Evolutionary conservation across 2,797 vertebrate genomes (phyloP).

Genomic region (Avahi laniger): DNA sequence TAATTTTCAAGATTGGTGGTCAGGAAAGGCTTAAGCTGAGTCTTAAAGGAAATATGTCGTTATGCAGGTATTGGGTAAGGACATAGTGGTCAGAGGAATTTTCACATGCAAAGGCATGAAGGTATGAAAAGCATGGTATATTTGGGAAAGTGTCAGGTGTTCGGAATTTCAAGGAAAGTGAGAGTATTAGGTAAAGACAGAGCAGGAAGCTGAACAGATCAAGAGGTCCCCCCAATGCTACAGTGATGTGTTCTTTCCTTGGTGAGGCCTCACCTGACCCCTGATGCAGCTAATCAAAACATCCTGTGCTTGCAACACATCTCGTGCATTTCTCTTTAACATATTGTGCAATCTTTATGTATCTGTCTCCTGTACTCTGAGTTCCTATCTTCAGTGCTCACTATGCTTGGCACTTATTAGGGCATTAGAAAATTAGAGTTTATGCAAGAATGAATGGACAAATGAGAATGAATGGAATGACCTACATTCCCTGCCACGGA

Average conservation of each 20-base stretch:
- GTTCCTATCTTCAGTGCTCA: neutral
- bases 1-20: neutral
- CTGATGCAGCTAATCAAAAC: neutral
- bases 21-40: neutral
- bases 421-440: slow-evolving; percentile 28
- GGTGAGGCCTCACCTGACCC: neutral
- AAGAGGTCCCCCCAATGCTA: neutral
- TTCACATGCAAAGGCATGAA: neutral
- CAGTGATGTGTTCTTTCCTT: neutral
- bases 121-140: too few species aligned
- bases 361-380: neutral
- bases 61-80: neutral
- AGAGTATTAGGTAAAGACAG: neutral
- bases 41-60: neutral
- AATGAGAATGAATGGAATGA: neutral
- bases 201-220: neutral
- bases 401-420: neutral
- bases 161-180: neutral
- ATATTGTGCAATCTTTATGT: neutral
- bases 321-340: neutral
- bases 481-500: neutral
- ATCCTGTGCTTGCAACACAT: neutral
- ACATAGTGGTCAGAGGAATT: neutral
- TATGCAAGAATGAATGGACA: slow-evolving; percentile 31
- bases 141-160: neutral